These are phyloP conservation scores for Macrocentrus cingulum DNA, from an alignment of 1,140 invertebrate genomes.

Conservation along the genomic window DNA sequence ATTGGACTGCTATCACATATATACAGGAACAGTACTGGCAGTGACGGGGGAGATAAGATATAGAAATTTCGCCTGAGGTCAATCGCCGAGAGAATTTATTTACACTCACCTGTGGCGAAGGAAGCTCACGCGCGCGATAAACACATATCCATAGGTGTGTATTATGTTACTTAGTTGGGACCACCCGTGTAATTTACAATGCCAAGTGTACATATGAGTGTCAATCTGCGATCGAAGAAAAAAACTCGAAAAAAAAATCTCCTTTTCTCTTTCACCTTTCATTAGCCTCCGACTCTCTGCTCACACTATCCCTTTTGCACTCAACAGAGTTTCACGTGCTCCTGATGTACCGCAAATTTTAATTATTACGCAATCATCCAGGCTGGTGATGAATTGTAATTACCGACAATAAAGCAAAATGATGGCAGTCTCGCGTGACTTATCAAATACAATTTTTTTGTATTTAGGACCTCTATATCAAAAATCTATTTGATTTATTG, in stretches of 20 bases:
- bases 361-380: constrained; percentile 29
- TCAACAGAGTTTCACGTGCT: constrained; percentile 6
- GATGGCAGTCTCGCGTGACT: constrained; percentile 14
- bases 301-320: neutral
- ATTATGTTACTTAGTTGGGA: neutral
- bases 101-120: neutral
- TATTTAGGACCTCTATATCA: constrained; percentile 24
- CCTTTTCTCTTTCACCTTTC: constrained; percentile 9
- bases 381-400: constrained; percentile 35
- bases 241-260: constrained; percentile 4
- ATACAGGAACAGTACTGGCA: too few relatives aligned
- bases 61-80: constrained; percentile 23
- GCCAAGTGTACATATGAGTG: neutral
- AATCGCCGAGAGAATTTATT: constrained; percentile 14
- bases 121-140: neutral
- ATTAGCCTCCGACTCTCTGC: neutral
- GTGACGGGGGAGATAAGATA: constrained; percentile 5
- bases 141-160: neutral
- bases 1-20: too few relatives aligned
- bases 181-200: neutral
- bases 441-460: too few relatives aligned
- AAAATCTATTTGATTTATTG: neutral
- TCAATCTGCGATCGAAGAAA: neutral
- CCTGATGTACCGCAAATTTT: constrained; percentile 30
- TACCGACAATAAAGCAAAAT: constrained; percentile 40